Conservation (phyloP, 2,888 invertebrate genomes). For the Geophilus truncorum region DNA sequence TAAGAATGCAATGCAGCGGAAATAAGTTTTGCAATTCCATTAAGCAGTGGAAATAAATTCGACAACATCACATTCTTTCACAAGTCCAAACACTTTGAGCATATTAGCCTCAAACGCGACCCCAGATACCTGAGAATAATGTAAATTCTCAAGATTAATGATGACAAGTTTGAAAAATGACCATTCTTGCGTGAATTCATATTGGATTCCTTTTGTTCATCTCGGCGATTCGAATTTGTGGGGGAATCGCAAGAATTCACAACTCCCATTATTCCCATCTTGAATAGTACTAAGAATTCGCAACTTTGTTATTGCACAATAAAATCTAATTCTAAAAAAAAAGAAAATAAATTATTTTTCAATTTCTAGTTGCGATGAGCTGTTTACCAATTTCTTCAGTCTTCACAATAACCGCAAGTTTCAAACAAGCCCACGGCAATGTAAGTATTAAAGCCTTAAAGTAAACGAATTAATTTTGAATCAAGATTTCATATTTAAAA, state of each 20-base stretch:
- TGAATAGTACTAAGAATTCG: neutral
- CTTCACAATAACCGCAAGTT: neutral
- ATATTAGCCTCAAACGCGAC: constrained; percentile 6
- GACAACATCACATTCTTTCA: constrained; percentile 19
- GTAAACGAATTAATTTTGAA: neutral
- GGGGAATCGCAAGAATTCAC: constrained; percentile 7
- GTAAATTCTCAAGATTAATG: constrained; percentile 23
- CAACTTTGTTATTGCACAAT: neutral
- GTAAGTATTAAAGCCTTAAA: neutral
- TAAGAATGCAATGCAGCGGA: constrained; percentile 13
- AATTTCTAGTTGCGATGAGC: neutral
- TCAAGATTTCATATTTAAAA: neutral
- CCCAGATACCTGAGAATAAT: constrained; percentile 13
- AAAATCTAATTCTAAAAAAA: neutral
- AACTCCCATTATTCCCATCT: neutral
- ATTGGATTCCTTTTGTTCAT: constrained; percentile 24
- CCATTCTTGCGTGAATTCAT: constrained; percentile 22
- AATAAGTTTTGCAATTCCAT: constrained; percentile 27
- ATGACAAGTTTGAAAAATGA: constrained; percentile 24
- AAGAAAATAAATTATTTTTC: neutral
- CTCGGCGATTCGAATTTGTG: neutral
- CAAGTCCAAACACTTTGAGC: neutral
- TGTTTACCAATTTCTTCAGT: neutral
- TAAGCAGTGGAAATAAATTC: constrained; percentile 7
- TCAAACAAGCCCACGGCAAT: constrained; percentile 1